A percentile compares a stretch with the other conserved stretches of the same genome.
These are phyloP conservation scores for Psophia crepitans DNA, from an alignment of 2,113 vertebrate species.

Conservation along the genomic window DNA sequence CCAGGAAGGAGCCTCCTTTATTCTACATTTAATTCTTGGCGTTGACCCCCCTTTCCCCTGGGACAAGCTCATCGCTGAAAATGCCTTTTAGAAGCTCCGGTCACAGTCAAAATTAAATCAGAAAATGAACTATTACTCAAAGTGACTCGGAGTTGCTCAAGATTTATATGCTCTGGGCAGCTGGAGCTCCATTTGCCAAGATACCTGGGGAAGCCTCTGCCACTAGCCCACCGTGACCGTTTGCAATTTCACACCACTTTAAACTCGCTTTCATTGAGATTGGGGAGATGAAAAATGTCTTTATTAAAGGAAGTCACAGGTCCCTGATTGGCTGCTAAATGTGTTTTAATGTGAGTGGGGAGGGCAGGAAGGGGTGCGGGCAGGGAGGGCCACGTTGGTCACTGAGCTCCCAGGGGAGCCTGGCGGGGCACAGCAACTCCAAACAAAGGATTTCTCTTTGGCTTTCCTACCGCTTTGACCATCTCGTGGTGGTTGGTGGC, in stretches of 20 bases:
- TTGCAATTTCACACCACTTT: slow-evolving; percentile 37
- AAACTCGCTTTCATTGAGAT: neutral
- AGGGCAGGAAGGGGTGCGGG: neutral
- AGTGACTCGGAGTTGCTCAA: neutral
- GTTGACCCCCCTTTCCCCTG: neutral
- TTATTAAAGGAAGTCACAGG: neutral
- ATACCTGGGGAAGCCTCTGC: neutral
- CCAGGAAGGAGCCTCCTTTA: neutral
- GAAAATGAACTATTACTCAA: neutral
- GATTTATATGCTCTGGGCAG: neutral
- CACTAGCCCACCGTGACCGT: neutral
- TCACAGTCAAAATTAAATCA: neutral
- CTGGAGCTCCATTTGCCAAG: neutral
- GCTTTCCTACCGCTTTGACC: neutral
- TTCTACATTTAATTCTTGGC: neutral
- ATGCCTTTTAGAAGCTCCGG: neutral
- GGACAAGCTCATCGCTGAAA: neutral
- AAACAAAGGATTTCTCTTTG: neutral
- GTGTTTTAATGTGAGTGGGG: neutral
- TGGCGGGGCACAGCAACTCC: neutral
- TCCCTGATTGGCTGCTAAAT: neutral
- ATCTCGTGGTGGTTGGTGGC: neutral
- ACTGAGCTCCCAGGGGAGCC: neutral
- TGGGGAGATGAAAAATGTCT: slow-evolving; percentile 33
- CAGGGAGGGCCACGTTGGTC: fast-evolving